Evolutionary conservation across 2,888 invertebrate species (phyloP).

Genomic region (Ichneumoninae sp.): DNA sequence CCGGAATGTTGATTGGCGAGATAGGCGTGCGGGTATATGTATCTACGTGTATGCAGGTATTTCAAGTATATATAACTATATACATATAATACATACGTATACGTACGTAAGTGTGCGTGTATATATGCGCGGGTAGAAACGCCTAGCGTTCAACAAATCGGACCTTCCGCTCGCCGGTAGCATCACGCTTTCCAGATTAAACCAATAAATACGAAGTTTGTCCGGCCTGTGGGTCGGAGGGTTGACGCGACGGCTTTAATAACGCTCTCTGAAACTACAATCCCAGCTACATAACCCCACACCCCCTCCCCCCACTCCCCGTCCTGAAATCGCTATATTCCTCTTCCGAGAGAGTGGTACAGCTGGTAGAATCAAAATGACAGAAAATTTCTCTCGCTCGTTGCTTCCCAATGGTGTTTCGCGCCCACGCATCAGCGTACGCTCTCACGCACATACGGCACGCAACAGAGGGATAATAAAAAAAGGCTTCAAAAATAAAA

Average conservation of each 20-base stretch:
- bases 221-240: constrained; percentile 60
- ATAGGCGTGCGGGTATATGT: constrained; percentile 68
- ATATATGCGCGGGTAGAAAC: constrained; percentile 12
- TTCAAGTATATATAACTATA: not conserved
- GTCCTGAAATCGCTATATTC: constrained; percentile 33
- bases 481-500: constrained; percentile 2
- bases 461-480: constrained; percentile 10
- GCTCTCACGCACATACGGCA: constrained; percentile 43
- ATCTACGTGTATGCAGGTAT: not conserved
- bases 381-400: constrained; percentile 10
- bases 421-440: constrained; percentile 14
- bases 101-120: not conserved
- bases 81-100: not conserved
- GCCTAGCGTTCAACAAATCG: constrained; percentile 60
- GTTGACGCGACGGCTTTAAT: constrained; percentile 69
- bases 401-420: not conserved
- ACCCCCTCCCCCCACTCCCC: not conserved
- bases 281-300: not conserved
- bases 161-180: constrained; percentile 56
- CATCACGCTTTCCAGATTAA: constrained; percentile 67
- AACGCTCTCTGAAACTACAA: constrained; percentile 56
- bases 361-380: constrained; percentile 27
- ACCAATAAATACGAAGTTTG: constrained; percentile 76
- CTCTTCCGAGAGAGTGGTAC: constrained; percentile 18
- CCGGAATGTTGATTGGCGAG: constrained; percentile 81